Conservation (phyloP, 2,888 invertebrate species). For the Melieria crassipennis region DNA sequence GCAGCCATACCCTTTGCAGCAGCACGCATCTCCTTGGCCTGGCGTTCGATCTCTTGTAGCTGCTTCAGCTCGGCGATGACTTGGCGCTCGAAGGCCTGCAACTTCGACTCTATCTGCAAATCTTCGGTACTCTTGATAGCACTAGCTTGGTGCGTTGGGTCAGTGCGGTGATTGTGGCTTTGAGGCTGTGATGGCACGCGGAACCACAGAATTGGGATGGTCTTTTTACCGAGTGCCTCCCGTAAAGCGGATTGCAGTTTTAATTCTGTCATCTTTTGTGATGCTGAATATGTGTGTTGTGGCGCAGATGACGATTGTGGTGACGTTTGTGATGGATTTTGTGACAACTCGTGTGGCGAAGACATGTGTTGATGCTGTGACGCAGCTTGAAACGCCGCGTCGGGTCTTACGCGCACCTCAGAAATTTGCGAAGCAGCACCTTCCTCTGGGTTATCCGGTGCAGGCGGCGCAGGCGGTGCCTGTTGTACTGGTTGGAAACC, state of each 20-base stretch:
- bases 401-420: slow-evolving; percentile 55
- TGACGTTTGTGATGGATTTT: slow-evolving; percentile 8
- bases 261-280: slow-evolving; percentile 43
- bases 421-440: slow-evolving; percentile 53
- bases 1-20: slow-evolving; percentile 29
- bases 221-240: slow-evolving; percentile 42
- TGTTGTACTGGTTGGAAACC: slow-evolving; percentile 40
- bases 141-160: not conserved
- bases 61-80: slow-evolving; percentile 53
- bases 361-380: not conserved
- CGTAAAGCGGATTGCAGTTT: slow-evolving; percentile 46
- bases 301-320: not conserved
- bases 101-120: slow-evolving; percentile 47
- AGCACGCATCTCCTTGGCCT: slow-evolving; percentile 54
- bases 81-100: slow-evolving; percentile 53
- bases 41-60: slow-evolving; percentile 53
- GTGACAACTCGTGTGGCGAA: too few relatives aligned
- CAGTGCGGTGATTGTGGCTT: not conserved
- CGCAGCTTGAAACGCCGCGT: slow-evolving; percentile 18
- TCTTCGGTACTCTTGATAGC: slow-evolving; percentile 42
- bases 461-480: not conserved
- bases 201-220: slow-evolving; percentile 57
- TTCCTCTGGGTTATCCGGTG: slow-evolving; percentile 12
- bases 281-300: not conserved
- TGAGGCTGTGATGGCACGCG: slow-evolving; percentile 43